Evolutionary conservation across 2,888 invertebrate genomes (phyloP), one percentile per base, ranked within the genome.

Genomic region (Cacoxenus indagator): DNA sequence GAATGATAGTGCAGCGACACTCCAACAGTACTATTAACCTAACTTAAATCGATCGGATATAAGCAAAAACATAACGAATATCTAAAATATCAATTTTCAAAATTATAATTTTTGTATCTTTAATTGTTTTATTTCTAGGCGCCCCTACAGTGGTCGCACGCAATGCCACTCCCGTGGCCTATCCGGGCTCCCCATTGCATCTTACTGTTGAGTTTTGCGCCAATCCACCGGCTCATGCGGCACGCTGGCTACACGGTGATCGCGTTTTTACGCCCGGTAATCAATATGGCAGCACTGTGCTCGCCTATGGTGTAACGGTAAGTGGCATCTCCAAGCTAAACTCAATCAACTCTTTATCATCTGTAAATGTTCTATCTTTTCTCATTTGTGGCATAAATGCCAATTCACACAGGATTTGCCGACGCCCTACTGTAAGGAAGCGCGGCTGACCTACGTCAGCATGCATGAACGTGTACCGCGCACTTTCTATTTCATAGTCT

Each of bases 181-280:
- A 92, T 78, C 91, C 91, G 68, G 94, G 94, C 37, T 92, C 92
- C 71, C 90, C 92, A 0, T 87, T 93, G 71, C 91, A 92, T 74
- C 88, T 94, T 51, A 90, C 91, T 48, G 92, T 93, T 75, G 93
- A 93, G 85, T 93, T 93, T 85, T 94, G 94, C 88, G 93, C 94
- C 76, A 93, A 94, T 88, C 95, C 95, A 2, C 90, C 91, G 4
- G 88, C 88, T 11, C 86, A 87, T 77, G 88, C 88, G 19, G 88
- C 88, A 11, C 85, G 88, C 68, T 88, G 88, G 88, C 70, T 88
- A 64, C 88, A 88, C 66, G 88, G 88, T 2, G 88, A 88, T 80
- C 86, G 88, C 17, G 86, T 88, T 54, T 88, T 88, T 67, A 88
- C 88, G 62, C 88, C 88, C 1, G 88, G 88, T 61, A 88, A 88